Conservation (phyloP, 64 coral and sea anemone genomes). For the Dendronephthya gigantea region DNA sequence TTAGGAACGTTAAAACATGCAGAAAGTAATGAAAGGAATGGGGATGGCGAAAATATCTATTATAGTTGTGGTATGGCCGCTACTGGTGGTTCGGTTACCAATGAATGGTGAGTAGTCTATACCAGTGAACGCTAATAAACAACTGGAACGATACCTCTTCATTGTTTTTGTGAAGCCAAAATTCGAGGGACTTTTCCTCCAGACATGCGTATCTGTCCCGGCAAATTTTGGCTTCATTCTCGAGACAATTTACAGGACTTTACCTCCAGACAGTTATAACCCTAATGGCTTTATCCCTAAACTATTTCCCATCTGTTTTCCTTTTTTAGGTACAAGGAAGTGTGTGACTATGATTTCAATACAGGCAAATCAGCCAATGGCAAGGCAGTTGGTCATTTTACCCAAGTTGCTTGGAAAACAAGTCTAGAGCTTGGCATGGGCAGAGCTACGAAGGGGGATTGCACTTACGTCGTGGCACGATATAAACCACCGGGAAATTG, state of each 20-base stretch:
- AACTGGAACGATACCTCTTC: too few species aligned
- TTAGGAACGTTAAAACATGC: slow-evolving; percentile 38
- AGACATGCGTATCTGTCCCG: too few species aligned
- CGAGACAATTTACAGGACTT: too few species aligned
- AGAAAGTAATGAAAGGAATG: slow-evolving; percentile 34
- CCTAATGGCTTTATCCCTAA: too few species aligned
- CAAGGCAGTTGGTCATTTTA: slow-evolving; percentile 52
- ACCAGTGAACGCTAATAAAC: neutral
- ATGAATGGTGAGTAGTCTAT: neutral
- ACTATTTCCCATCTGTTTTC: neutral
- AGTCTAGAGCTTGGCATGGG: slow-evolving; percentile 76
- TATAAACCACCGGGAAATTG: slow-evolving; percentile 74
- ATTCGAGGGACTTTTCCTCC: too few species aligned
- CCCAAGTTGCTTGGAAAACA: slow-evolving; percentile 76
- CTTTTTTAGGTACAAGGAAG: slow-evolving; percentile 73
- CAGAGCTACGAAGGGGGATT: slow-evolving; percentile 45
- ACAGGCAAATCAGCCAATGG: slow-evolving; percentile 39
- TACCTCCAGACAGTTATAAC: too few species aligned
- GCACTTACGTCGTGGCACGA: slow-evolving; percentile 68
- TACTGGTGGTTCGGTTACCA: neutral
- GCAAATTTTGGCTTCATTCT: too few species aligned
- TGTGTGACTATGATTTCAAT: slow-evolving; percentile 49
- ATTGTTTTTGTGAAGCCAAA: too few species aligned
- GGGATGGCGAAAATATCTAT: slow-evolving; percentile 62
- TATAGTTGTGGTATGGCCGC: slow-evolving; percentile 26